These are phyloP conservation scores for Chelonus insularis DNA, from an alignment of 1,140 invertebrate species.

Conservation along the genomic window DNA sequence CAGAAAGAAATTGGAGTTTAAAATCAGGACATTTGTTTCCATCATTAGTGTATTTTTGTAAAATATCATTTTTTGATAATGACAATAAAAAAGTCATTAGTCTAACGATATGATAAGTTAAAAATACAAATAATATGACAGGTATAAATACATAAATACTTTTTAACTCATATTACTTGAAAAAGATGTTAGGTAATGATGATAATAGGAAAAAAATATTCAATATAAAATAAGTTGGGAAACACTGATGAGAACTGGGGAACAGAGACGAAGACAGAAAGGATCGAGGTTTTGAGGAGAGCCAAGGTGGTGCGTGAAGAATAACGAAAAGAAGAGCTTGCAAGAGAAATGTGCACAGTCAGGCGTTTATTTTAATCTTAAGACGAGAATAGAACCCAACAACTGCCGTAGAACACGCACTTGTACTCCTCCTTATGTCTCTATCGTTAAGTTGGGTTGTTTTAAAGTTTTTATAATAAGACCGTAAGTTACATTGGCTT, in stretches of 20 bases:
- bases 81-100: too few relatives aligned
- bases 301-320: background rate
- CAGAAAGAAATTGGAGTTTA: too few relatives aligned
- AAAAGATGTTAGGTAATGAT: too few relatives aligned
- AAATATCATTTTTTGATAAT: too few relatives aligned
- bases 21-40: too few relatives aligned
- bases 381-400: slow-evolving; percentile 48
- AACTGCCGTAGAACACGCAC: slow-evolving; percentile 41
- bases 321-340: slow-evolving; percentile 21
- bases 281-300: slow-evolving; percentile 20
- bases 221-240: background rate
- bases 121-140: too few relatives aligned
- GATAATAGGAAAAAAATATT: background rate
- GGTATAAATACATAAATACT: too few relatives aligned
- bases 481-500: slow-evolving; percentile 24
- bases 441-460: slow-evolving; percentile 14
- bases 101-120: too few relatives aligned
- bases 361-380: slow-evolving; percentile 50
- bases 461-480: slow-evolving; percentile 30
- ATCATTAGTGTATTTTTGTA: too few relatives aligned
- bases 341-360: slow-evolving; percentile 42
- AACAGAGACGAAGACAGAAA: background rate
- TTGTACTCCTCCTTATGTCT: slow-evolving; percentile 24
- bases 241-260: background rate
- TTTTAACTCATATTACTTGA: too few relatives aligned